Evolutionary conservation across 2,113 vertebrate genomes (phyloP), one percentile per base, ranked within the genome.

Genomic region (Panurus biarmicus): DNA sequence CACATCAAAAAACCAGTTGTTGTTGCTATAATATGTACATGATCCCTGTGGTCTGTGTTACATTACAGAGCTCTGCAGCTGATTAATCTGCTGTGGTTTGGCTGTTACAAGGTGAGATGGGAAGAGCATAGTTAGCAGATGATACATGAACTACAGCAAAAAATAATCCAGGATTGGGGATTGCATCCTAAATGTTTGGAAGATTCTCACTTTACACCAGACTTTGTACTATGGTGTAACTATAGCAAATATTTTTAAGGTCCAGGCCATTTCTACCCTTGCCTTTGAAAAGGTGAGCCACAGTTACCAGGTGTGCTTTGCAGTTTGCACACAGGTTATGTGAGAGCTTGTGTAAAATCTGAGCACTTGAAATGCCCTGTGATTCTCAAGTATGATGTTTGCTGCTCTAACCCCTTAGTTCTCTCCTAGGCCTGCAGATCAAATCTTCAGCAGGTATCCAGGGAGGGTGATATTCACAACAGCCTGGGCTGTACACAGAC

Each of bases 21-120:
- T 54, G 24, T 31, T 89, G 26, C n/a, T 48, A 5, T 22, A 38
- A 35, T 29, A 35, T 9, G 23, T 35, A 4, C 0, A 0, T 8
- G 48, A 58, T 62, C 21, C 9, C 31, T 23, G 10, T 40, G 20
- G n/a, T 75, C 6, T 57, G 12, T 54, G 33, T 58, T 38, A 53
- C 24, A 38, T 62, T 21, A 15, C 21, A 57, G 21, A 71, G n/a
- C n/a, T 51, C 45, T 77, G 65, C n/a, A 42, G 10, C 28, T 61
- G 47, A 35, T 16, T 70, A 12, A 78, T 61, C 40, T 73, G 14
- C 29, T 73, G 50, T 48, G 28, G 9, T 75, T 89, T 44, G 75
- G 38, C 33, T 76, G 44, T n/a, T n/a, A 51, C 3, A 7, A 31
- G 35, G 35, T 94, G 54, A n/a, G 12, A 8, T 85, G 28, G 67